Evolutionary conservation across 2,888 invertebrate species (phyloP), one percentile per base, ranked within the genome.

Genomic region (Kuschelorhynchus macadamiae): DNA sequence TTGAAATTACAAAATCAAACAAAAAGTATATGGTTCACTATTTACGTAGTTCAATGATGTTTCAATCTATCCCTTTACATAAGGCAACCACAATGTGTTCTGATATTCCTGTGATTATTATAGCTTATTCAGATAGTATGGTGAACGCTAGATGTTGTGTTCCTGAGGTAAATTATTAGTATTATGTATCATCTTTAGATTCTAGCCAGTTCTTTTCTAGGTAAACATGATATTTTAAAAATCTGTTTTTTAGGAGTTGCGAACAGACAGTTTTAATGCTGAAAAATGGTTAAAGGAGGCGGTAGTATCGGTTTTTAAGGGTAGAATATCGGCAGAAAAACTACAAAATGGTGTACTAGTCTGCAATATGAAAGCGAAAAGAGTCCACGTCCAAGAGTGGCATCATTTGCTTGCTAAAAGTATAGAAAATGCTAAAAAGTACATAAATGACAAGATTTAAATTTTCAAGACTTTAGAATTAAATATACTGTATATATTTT

Each of bases 121-220:
- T 93, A 72, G 88, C 90, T 53, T 88, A 88, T 76, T 88, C 88
- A 1, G 88, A 90, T 66, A 89, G 88, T 14, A 85, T 86, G 60
- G 84, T 93, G 0, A 88, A 90, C 75, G 93, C 91, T 0, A 86
- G 89, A 39, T 91, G 91, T 78, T 87, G 86, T 71, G 88, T 93
- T 53, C 93, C 93, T 1, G 82, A 88, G 86, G 92, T 92, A 83
- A 74, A 36, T 3, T 36, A 36, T n/a, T 36, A 7, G 12, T 42
- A 3, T 17, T 42, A n/a, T n/a, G n/a, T n/a, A n/a, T n/a, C n/a
- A n/a, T n/a, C n/a, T n/a, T n/a, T n/a, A n/a, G n/a, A n/a, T n/a
- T n/a, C n/a, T n/a, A n/a, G n/a, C n/a, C n/a, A n/a, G n/a, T n/a
- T n/a, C n/a, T n/a, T n/a, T n/a, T n/a, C n/a, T n/a, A n/a, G n/a